Conservation (phyloP, 2,113 vertebrate species). For the Heterotis niloticus region DNA sequence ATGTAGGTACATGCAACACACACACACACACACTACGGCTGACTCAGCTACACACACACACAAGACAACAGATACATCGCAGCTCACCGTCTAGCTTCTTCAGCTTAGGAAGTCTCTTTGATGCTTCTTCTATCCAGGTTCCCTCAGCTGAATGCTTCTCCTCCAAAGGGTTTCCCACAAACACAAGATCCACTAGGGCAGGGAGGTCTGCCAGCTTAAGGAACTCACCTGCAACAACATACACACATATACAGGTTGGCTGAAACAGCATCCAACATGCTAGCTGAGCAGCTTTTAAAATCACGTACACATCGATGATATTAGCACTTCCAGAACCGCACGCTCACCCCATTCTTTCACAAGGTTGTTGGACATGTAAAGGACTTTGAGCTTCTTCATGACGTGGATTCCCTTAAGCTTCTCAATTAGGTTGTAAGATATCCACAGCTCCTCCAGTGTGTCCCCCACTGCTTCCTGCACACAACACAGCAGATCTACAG, state of each 20-base stretch:
- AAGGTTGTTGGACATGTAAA: slow-evolving; percentile 96
- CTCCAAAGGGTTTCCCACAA: slow-evolving; percentile 92
- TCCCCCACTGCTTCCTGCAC: slow-evolving; percentile 87
- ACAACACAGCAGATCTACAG: slow-evolving; percentile 9
- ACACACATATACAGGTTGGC: slow-evolving; percentile 27
- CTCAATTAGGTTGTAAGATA: slow-evolving; percentile 94
- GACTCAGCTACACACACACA: neutral
- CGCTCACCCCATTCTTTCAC: slow-evolving; percentile 95
- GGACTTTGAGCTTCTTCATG: slow-evolving; percentile 86
- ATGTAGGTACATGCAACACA: too few relatives aligned
- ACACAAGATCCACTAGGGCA: slow-evolving; percentile 82
- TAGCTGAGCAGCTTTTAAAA: too few relatives aligned
- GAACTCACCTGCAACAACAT: slow-evolving; percentile 74
- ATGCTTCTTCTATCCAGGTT: slow-evolving; percentile 86
- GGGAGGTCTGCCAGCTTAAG: slow-evolving; percentile 81
- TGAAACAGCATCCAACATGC: neutral
- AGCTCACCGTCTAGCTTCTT: slow-evolving; percentile 88
- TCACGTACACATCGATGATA: neutral
- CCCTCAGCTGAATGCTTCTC: slow-evolving; percentile 81
- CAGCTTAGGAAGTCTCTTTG: slow-evolving; percentile 79
- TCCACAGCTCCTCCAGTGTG: slow-evolving; percentile 89
- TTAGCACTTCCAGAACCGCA: neutral
- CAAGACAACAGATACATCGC: neutral
- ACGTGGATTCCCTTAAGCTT: slow-evolving; percentile 87
- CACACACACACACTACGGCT: neutral